Conservation (phyloP, 2,113 vertebrate species). For the Formicarius rufipectus region DNA sequence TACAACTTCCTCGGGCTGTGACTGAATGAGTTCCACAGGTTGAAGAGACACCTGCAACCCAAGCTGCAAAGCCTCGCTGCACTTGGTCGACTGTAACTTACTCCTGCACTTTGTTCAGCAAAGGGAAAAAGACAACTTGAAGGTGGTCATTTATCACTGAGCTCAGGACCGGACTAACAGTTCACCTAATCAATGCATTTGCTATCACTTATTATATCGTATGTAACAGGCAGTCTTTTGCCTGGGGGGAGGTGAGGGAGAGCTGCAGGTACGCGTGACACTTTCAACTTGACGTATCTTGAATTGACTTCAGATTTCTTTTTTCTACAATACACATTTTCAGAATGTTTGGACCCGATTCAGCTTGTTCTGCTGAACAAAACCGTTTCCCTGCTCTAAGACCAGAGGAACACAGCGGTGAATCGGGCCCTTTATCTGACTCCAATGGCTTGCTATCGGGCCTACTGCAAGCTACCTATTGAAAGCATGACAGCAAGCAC, state of each 20-base stretch:
- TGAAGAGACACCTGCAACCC: background rate
- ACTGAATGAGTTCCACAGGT: background rate
- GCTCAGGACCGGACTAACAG: background rate
- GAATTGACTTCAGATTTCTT: background rate
- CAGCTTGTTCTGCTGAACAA: conserved; percentile 36
- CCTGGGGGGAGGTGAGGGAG: accelerated
- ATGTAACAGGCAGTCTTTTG: background rate
- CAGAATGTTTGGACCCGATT: conserved; percentile 29
- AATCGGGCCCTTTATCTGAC: conserved; percentile 59
- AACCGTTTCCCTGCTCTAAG: conserved; percentile 13
- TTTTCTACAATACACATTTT: background rate
- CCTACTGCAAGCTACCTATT: conserved; percentile 59
- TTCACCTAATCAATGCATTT: background rate
- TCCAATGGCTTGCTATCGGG: conserved; percentile 47
- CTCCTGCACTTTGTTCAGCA: background rate
- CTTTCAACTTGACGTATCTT: background rate
- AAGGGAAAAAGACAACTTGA: background rate
- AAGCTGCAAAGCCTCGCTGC: background rate
- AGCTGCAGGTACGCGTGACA: background rate
- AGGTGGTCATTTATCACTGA: background rate
- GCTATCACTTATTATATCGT: background rate
- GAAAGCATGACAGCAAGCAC: conserved; percentile 58
- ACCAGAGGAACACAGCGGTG: conserved; percentile 35
- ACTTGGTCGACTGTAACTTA: background rate
- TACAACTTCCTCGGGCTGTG: background rate